A percentile compares a stretch with the other conserved stretches of the same genome.
phyloP scores from a whole-genome alignment of 2,888 invertebrate genomes.

The Tenthredo amoena region DNA sequence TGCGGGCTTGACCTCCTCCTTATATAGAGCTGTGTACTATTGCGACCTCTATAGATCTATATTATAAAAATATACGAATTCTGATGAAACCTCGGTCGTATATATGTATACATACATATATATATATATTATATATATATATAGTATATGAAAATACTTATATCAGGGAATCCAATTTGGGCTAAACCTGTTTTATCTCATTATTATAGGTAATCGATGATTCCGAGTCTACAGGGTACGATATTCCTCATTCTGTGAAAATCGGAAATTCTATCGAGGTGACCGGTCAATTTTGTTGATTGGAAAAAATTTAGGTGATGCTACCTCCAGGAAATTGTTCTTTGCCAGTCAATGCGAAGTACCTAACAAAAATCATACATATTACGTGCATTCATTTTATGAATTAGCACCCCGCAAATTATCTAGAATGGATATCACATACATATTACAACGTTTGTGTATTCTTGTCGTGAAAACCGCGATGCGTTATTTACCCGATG shows the following conservation, averaged over 20 bases:
- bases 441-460: neutral
- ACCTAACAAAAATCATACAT: neutral
- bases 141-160: neutral
- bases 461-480: neutral
- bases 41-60: neutral
- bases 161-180: constrained; percentile 19
- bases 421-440: neutral
- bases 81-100: neutral
- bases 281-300: neutral
- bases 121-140: neutral
- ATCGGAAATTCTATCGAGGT: neutral
- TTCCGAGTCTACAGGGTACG: neutral
- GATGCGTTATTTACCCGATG: neutral
- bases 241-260: neutral
- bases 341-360: too few relatives aligned
- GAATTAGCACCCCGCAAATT: neutral
- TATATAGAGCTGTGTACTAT: neutral
- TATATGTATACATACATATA: neutral
- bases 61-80: neutral
- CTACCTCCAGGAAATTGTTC: neutral
- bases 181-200: constrained; percentile 3
- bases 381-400: too few relatives aligned
- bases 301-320: neutral
- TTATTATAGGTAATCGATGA: neutral
- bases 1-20: neutral